These are phyloP conservation scores for Tetraneura akinire DNA, from an alignment of 1,140 invertebrate species.

Conservation along the genomic window DNA sequence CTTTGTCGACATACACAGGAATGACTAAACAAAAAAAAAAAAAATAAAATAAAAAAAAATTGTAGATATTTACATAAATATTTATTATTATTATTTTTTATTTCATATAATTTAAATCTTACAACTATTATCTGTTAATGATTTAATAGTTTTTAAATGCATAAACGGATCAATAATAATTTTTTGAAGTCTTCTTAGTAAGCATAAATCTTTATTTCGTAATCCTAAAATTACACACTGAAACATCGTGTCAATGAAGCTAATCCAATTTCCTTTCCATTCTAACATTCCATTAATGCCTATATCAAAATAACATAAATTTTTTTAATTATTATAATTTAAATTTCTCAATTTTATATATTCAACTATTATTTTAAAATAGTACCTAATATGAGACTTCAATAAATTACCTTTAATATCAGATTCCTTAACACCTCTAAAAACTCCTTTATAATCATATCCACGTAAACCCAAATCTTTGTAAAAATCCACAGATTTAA, in stretches of 20 bases:
- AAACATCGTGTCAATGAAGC: slow-evolving; percentile 92
- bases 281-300: slow-evolving; percentile 66
- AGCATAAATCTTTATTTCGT: slow-evolving; percentile 73
- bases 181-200: slow-evolving; percentile 85
- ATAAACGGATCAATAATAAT: slow-evolving; percentile 77
- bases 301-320: slow-evolving; percentile 40
- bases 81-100: neutral
- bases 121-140: slow-evolving; percentile 58
- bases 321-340: neutral
- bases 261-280: slow-evolving; percentile 90
- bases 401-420: slow-evolving; percentile 66
- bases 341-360: neutral
- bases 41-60: too few relatives aligned
- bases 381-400: neutral
- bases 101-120: neutral
- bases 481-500: slow-evolving; percentile 81
- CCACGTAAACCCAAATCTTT: slow-evolving; percentile 90
- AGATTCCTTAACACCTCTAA: slow-evolving; percentile 75
- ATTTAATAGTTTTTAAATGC: slow-evolving; percentile 63
- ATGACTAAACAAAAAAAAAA: slow-evolving; percentile 57
- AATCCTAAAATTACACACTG: slow-evolving; percentile 84
- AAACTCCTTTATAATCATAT: slow-evolving; percentile 89
- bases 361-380: neutral
- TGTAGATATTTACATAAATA: too few relatives aligned
- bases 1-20: slow-evolving; percentile 73